Conservation (phyloP, 2,888 invertebrate genomes). For the Enoplolaimus lenunculus region DNA sequence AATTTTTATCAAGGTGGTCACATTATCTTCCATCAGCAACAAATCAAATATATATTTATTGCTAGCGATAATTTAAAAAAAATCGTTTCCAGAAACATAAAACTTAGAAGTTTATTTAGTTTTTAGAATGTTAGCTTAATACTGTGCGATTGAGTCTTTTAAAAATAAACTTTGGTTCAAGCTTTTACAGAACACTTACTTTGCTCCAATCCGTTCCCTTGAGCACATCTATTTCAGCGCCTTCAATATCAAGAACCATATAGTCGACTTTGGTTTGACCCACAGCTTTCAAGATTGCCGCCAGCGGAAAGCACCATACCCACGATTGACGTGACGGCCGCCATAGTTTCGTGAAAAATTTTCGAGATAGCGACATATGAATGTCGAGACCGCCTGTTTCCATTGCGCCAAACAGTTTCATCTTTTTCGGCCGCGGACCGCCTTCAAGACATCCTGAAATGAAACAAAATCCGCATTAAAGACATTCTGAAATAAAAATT, state of each 20-base stretch:
- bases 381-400: background rate
- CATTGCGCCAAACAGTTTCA: constrained; percentile 19
- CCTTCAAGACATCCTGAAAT: constrained; percentile 18
- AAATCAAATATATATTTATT: no score
- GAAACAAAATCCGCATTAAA: no score
- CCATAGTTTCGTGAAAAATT: background rate
- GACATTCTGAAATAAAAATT: no score
- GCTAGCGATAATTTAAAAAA: no score
- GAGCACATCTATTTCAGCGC: constrained; percentile 6
- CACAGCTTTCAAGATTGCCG: constrained; percentile 1
- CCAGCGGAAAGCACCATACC: constrained; percentile 14
- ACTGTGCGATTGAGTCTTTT: no score
- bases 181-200: no score
- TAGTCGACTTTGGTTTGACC: constrained; percentile 11
- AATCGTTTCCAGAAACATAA: no score
- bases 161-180: no score
- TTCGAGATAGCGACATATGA: background rate
- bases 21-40: no score
- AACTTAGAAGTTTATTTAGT: no score
- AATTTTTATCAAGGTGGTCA: no score
- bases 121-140: no score
- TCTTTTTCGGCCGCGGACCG: constrained; percentile 13
- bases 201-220: background rate
- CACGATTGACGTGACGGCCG: background rate
- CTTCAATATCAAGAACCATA: constrained; percentile 8